phyloP scores from a whole-genome alignment of 2,113 vertebrate genomes.

The Elgaria multicarinata region DNA sequence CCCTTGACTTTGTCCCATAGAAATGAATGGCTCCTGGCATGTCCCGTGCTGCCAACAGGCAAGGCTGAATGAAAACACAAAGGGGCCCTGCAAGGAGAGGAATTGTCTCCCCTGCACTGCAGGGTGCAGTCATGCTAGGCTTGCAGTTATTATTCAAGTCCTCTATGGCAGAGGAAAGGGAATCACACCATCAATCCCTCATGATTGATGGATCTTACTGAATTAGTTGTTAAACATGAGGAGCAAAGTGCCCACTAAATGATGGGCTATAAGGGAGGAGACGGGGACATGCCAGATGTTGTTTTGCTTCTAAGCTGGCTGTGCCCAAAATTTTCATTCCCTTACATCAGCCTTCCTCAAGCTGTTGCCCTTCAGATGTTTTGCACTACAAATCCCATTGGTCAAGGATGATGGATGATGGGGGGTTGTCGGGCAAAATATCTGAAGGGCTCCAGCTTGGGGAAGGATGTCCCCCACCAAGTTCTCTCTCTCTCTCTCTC shows the following conservation, averaged over 20 bases:
- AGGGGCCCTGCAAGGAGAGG: neutral
- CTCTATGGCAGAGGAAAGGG: neutral
- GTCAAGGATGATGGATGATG: too few relatives aligned
- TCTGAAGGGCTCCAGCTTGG: too few relatives aligned
- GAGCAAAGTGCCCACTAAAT: neutral
- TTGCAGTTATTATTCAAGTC: too few relatives aligned
- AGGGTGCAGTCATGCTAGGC: neutral
- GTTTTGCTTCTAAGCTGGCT: neutral
- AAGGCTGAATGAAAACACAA: neutral
- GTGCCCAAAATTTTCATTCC: neutral
- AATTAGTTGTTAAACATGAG: neutral
- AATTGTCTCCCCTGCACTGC: neutral
- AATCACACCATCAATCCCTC: neutral
- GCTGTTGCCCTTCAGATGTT: too few relatives aligned
- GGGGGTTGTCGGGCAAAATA: too few relatives aligned
- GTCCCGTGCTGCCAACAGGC: neutral
- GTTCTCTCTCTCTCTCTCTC: too few relatives aligned
- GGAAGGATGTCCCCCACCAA: too few relatives aligned
- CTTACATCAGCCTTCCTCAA: too few relatives aligned
- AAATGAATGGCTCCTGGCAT: neutral
- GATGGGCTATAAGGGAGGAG: neutral
- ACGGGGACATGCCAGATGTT: neutral
- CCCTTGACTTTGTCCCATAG: neutral
- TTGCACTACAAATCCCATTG: too few relatives aligned
- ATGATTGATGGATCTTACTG: neutral